Conservation (phyloP, 2,113 vertebrate genomes). For the Steatornis caripensis region DNA sequence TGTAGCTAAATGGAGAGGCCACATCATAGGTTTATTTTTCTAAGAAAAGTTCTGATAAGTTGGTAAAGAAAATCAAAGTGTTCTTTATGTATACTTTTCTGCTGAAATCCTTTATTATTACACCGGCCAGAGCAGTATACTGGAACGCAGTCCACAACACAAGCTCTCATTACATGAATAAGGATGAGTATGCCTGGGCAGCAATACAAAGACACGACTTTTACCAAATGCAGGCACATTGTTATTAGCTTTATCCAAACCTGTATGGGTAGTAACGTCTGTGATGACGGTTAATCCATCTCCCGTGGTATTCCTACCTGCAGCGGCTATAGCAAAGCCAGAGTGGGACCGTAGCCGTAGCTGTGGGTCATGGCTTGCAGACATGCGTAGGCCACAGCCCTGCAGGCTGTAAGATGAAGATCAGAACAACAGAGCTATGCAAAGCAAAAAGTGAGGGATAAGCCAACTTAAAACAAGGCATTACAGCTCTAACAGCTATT, state of each 20-base stretch:
- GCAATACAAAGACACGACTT: background rate
- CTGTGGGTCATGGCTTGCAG: background rate
- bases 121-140: background rate
- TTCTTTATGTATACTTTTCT: background rate
- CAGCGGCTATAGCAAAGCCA: background rate
- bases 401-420: background rate
- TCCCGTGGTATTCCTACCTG: background rate
- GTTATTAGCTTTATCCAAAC: background rate
- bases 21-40: background rate
- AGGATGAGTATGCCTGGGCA: background rate
- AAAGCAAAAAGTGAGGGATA: background rate
- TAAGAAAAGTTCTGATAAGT: background rate
- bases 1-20: background rate
- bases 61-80: background rate
- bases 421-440: background rate
- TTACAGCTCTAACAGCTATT: background rate
- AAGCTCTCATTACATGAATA: background rate
- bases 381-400: fast-evolving
- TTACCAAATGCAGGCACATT: background rate
- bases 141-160: fast-evolving
- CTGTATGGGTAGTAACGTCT: background rate
- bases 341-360: background rate
- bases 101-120: background rate
- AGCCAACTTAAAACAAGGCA: background rate
- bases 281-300: background rate